A percentile compares a stretch with the other conserved stretches of the same genome.
These are phyloP conservation scores for Biston stratarius DNA, from an alignment of 2,888 invertebrate genomes.

Conservation along the genomic window DNA sequence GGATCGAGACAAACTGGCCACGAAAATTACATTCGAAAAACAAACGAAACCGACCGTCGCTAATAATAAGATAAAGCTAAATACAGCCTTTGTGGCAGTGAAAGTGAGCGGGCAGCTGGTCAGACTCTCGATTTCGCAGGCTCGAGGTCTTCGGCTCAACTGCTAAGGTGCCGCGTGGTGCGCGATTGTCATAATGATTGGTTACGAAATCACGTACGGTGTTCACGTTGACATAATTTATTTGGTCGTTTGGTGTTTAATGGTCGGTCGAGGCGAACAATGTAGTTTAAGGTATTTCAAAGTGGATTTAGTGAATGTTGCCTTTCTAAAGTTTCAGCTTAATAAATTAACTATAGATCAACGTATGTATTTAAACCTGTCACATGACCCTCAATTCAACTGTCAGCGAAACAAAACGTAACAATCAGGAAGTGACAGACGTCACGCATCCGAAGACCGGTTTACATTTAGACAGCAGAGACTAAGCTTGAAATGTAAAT, in stretches of 20 bases:
- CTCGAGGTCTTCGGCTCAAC: conserved; percentile 56
- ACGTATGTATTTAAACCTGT: conserved; percentile 5
- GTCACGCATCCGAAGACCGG: conserved; percentile 12
- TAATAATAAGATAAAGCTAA: conserved; percentile 67
- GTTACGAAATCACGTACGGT: conserved; percentile 50
- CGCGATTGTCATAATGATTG: conserved; percentile 49
- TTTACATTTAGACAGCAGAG: conserved; percentile 17
- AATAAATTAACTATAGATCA: background rate
- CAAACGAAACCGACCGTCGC: conserved; percentile 52
- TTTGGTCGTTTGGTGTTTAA: conserved; percentile 21
- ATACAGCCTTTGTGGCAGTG: conserved; percentile 63
- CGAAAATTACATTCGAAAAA: conserved; percentile 55
- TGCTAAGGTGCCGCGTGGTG: conserved; percentile 40
- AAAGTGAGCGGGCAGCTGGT: conserved; percentile 66
- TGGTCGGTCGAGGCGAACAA: conserved; percentile 19
- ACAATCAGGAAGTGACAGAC: conserved; percentile 29
- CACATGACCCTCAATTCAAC: conserved; percentile 2
- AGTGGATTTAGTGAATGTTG: conserved; percentile 23
- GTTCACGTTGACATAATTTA: conserved; percentile 34
- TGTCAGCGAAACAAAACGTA: conserved; percentile 23
- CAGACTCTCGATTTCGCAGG: conserved; percentile 73
- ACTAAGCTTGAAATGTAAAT: conserved; percentile 46
- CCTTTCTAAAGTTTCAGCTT: conserved; percentile 31
- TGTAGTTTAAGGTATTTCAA: conserved; percentile 17
- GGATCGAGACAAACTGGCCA: conserved; percentile 40